These are phyloP conservation scores for Emys orbicularis DNA, from an alignment of 2,797 vertebrate species.

Conservation along the genomic window DNA sequence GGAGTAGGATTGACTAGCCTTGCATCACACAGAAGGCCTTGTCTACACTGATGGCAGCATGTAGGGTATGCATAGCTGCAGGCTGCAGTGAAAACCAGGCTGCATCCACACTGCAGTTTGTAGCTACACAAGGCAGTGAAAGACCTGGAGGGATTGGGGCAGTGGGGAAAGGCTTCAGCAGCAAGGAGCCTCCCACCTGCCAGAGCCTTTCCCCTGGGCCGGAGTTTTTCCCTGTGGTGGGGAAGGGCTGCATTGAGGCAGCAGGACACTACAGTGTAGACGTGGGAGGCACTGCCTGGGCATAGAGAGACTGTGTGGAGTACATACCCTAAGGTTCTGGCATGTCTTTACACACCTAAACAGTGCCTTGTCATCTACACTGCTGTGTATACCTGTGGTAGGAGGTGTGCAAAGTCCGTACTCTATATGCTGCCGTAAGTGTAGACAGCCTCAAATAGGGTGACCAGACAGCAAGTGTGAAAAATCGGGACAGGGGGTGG, in stretches of 20 bases:
- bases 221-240: neutral
- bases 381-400: neutral
- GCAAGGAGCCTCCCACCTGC: neutral
- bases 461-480: too few species aligned
- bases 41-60: neutral
- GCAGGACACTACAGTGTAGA: neutral
- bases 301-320: neutral
- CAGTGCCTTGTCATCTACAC: neutral
- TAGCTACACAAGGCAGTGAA: neutral
- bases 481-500: too few species aligned
- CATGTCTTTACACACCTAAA: neutral
- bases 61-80: neutral
- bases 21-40: neutral
- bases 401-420: neutral
- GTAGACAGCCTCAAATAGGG: neutral
- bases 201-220: neutral
- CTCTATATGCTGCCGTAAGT: neutral
- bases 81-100: neutral
- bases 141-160: too few species aligned
- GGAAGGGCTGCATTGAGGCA: neutral
- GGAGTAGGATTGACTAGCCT: neutral
- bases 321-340: neutral
- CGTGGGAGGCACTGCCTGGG: neutral
- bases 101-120: neutral
- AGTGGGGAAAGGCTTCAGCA: neutral